phyloP scores from a whole-genome alignment of 2,797 vertebrate genomes.

The Tokudaia tokunoshimensis region DNA sequence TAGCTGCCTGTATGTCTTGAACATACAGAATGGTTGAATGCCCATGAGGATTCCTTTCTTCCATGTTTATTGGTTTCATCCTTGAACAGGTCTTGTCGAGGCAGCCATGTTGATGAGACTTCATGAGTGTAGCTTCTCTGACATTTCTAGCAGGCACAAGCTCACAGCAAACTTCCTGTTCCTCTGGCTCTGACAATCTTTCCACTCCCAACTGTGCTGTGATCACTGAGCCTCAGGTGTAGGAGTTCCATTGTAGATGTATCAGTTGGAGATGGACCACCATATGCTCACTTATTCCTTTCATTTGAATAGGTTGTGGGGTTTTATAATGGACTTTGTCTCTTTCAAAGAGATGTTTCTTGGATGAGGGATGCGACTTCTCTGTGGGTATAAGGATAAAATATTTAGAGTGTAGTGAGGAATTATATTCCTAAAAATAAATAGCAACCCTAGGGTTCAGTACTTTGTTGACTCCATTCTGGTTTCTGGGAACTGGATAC shows the following conservation, averaged over 20 bases:
- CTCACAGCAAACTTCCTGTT: neutral
- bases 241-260: neutral
- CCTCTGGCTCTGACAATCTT: neutral
- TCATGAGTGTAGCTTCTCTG: too few species aligned
- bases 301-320: neutral
- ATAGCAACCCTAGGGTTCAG: neutral
- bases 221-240: too few species aligned
- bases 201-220: too few species aligned
- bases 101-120: neutral
- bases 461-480: neutral
- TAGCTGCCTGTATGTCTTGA: neutral
- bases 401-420: neutral
- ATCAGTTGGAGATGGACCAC: neutral
- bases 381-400: neutral
- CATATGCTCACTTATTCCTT: too few species aligned
- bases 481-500: neutral
- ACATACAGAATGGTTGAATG: neutral
- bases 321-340: neutral
- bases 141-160: neutral
- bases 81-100: neutral
- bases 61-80: neutral
- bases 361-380: neutral
- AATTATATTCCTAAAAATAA: constrained; percentile 32
- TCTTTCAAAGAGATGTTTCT: neutral
- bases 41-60: neutral